These are phyloP conservation scores for Wasmannia auropunctata DNA, from an alignment of 1,140 invertebrate genomes.

Conservation along the genomic window DNA sequence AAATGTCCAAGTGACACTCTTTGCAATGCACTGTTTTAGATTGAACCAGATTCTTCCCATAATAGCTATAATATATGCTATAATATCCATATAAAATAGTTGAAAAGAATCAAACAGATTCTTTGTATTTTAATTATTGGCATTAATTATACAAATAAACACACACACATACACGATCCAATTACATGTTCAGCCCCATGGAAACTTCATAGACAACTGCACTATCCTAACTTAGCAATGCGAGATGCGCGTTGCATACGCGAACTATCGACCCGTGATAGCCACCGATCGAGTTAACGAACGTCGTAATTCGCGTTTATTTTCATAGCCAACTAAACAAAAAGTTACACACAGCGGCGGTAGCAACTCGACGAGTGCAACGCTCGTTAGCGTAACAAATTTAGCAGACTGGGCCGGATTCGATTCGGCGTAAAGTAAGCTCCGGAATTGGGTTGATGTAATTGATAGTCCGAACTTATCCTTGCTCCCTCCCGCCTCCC, in stretches of 20 bases:
- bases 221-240: constrained; percentile 35
- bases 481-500: neutral
- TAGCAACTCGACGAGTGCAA: constrained; percentile 12
- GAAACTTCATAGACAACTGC: constrained; percentile 5
- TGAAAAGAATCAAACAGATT: neutral
- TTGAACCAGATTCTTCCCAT: neutral
- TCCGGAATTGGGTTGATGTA: constrained; percentile 59
- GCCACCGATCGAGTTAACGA: constrained; percentile 47
- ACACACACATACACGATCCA: neutral
- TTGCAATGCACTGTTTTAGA: neutral
- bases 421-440: constrained; percentile 60
- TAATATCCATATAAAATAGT: neutral
- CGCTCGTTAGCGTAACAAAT: constrained; percentile 59
- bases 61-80: neutral
- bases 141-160: neutral
- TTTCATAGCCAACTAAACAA: constrained; percentile 43
- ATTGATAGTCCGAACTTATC: constrained; percentile 69
- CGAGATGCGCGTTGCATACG: constrained; percentile 31
- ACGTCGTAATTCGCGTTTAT: constrained; percentile 42
- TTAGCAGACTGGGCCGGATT: constrained; percentile 39
- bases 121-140: neutral
- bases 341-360: constrained; percentile 28
- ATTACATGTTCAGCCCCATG: constrained; percentile 21
- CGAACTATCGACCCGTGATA: constrained; percentile 39
- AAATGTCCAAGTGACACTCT: constrained; percentile 16